Evolutionary conservation across 2,797 vertebrate genomes (phyloP).

Genomic region (Sebastes iracundus): DNA sequence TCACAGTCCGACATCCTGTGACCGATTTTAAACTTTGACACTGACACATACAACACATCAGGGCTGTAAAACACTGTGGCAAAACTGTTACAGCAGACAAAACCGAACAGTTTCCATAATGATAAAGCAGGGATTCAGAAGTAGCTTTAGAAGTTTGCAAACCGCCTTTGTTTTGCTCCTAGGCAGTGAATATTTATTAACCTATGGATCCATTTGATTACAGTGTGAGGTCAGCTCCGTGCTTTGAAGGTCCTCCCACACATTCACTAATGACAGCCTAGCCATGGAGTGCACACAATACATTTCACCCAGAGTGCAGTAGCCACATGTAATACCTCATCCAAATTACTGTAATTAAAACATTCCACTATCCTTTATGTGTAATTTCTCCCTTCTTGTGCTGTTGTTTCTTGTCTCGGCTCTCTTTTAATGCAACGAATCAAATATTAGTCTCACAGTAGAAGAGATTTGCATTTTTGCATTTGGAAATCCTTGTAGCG

Average conservation of each 20-base stretch:
- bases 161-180: slow-evolving; percentile 61
- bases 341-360: slow-evolving; percentile 82
- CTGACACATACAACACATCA: slow-evolving; percentile 41
- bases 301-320: slow-evolving; percentile 65
- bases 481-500: slow-evolving; percentile 2
- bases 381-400: slow-evolving; percentile 54
- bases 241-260: slow-evolving; percentile 67
- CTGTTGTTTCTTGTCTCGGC: slow-evolving; percentile 51
- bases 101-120: slow-evolving; percentile 64
- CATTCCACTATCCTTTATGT: slow-evolving; percentile 74
- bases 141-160: slow-evolving; percentile 42
- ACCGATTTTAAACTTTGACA: slow-evolving; percentile 64
- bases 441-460: slow-evolving; percentile 32
- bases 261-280: slow-evolving; percentile 76
- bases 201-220: slow-evolving; percentile 72
- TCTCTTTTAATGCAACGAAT: slow-evolving; percentile 47
- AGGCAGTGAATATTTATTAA: slow-evolving; percentile 76
- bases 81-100: slow-evolving; percentile 58
- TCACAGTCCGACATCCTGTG: slow-evolving; percentile 64
- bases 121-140: slow-evolving; percentile 56
- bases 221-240: slow-evolving; percentile 63
- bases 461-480: neutral
- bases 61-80: slow-evolving; percentile 43
- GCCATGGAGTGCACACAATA: slow-evolving; percentile 64
- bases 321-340: slow-evolving; percentile 76